These are phyloP conservation scores for Huso huso DNA, from an alignment of 2,797 vertebrate species.

Conservation along the genomic window DNA sequence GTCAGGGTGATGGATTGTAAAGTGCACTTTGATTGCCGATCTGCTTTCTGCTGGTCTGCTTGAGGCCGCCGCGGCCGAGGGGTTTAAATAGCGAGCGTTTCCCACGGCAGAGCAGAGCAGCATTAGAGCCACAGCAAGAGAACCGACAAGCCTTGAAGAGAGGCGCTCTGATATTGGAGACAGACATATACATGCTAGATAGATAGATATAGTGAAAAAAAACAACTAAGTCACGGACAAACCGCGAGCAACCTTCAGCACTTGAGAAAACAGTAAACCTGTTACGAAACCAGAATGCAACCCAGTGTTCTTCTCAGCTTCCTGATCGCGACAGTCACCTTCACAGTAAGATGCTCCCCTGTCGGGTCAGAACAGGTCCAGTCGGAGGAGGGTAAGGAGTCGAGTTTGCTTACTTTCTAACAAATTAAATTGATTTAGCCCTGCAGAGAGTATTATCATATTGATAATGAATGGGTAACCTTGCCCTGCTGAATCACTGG, in stretches of 20 bases:
- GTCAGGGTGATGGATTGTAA: constrained; percentile 11
- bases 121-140: neutral
- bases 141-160: constrained; percentile 21
- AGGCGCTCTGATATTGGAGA: constrained; percentile 7
- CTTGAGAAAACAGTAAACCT: too few relatives aligned
- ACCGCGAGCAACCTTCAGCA: neutral
- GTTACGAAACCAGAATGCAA: too few relatives aligned
- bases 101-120: neutral
- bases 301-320: too few relatives aligned
- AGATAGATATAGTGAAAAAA: neutral
- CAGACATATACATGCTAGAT: constrained; percentile 1
- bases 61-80: neutral
- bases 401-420: too few relatives aligned
- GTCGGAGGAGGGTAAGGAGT: too few relatives aligned
- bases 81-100: constrained; percentile 15
- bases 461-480: too few relatives aligned
- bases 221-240: neutral
- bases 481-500: too few relatives aligned
- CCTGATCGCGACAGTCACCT: too few relatives aligned
- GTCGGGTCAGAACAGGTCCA: too few relatives aligned
- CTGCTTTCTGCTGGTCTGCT: neutral
- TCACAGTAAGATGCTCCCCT: too few relatives aligned
- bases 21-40: neutral
- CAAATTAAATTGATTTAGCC: too few relatives aligned
- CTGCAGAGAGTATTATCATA: too few relatives aligned